Evolutionary conservation across 2,113 vertebrate genomes (phyloP), one percentile per base, ranked within the genome.

Genomic region (Hemichromis elongatus): DNA sequence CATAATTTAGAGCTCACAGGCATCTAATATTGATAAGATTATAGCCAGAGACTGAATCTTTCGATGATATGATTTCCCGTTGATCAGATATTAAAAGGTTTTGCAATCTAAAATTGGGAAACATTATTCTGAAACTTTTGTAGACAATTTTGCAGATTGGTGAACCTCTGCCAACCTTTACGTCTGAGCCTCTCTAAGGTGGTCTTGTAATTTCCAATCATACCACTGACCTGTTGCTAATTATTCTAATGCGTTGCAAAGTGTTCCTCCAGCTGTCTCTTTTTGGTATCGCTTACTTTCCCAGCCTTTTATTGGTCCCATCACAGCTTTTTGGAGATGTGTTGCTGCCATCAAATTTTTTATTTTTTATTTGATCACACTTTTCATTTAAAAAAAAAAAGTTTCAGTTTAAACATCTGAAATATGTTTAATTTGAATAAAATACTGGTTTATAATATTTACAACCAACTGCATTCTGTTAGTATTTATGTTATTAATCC

Each of bases 331-430:
- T 68, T 68, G 24, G 37, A 68, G n/a, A 68, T 68, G n/a, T 42
- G 37, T 42, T 68, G 63, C 40, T 68, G 63, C n/a, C n/a, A 42
- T 68, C 63, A 68, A 68, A 16, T 68, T n/a, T n/a, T n/a, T n/a
- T n/a, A n/a, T n/a, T n/a, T n/a, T n/a, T n/a, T n/a, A n/a, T n/a
- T n/a, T n/a, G n/a, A n/a, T 37, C 35, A 37, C 3, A 33, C 19
- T 63, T 63, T 63, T 63, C 33, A 63, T 21, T n/a, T 3, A 13
- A 63, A 68, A 57, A 42, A 24, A 68, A 5, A 45, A 73, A 47
- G 2, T 73, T 26, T 73, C 24, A 28, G 40, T 11, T 47, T 7
- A 47, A 28, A 47, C 14, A 11, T 28, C 28, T 45, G 37, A 42
- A 42, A 68, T 42, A 68, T 68, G 37, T 24, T 68, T 13, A 24